phyloP scores from a whole-genome alignment of 2,797 vertebrate genomes.

The Acanthis flammea region DNA sequence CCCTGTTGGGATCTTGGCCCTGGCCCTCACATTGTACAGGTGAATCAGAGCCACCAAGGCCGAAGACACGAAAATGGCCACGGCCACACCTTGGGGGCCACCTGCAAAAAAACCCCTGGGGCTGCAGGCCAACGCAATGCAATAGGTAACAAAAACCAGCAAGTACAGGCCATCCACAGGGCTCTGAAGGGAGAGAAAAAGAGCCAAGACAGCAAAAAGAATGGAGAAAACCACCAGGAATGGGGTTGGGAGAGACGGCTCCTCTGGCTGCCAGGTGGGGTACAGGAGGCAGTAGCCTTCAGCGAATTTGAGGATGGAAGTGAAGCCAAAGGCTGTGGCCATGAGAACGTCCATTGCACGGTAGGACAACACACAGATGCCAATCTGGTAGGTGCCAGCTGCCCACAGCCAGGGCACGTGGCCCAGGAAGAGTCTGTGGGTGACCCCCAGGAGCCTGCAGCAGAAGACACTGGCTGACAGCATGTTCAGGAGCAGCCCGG shows the following conservation, averaged over 20 bases:
- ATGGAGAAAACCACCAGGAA: constrained; percentile 81
- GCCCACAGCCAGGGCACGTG: constrained; percentile 89
- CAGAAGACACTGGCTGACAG: constrained; percentile 81
- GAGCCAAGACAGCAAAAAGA: constrained; percentile 79
- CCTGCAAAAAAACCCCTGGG: constrained; percentile 79
- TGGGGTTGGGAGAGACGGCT: constrained; percentile 71
- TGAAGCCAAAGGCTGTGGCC: constrained; percentile 84
- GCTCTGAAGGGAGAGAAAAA: constrained; percentile 79
- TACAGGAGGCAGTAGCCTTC: constrained; percentile 82
- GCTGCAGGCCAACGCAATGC: constrained; percentile 79
- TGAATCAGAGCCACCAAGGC: constrained; percentile 74
- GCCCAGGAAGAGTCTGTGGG: constrained; percentile 72
- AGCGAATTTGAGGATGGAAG: constrained; percentile 79
- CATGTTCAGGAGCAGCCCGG: constrained; percentile 82
- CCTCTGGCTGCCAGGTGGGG: constrained; percentile 49
- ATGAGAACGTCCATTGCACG: constrained; percentile 76
- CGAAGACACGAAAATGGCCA: constrained; percentile 81
- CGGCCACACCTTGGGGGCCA: constrained; percentile 83
- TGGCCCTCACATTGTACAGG: constrained; percentile 73
- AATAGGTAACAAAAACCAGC: constrained; percentile 81
- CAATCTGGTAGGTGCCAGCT: constrained; percentile 81
- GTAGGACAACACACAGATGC: constrained; percentile 80
- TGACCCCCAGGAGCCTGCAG: constrained; percentile 81
- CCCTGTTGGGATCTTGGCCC: constrained; percentile 72
- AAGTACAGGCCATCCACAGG: constrained; percentile 79